phyloP scores from a whole-genome alignment of 2,888 invertebrate genomes.

The Spilarctia lutea region DNA sequence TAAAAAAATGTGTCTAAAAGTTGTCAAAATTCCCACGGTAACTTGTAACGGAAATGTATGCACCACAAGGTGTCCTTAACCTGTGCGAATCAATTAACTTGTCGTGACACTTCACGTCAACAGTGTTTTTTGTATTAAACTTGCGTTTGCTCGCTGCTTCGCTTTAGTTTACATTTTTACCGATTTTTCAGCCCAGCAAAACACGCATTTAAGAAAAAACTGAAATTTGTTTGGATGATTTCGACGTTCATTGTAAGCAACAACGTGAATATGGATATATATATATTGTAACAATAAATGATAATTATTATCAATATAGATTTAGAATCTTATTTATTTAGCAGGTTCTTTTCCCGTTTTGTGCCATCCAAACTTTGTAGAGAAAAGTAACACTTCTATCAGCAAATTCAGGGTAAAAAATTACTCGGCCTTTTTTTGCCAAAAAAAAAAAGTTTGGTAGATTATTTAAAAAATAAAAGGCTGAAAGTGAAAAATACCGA shows the following conservation, averaged over 20 bases:
- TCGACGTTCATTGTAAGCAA: no score
- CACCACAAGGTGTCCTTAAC: constrained; percentile 24
- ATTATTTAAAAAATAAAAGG: neutral
- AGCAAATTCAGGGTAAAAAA: no score
- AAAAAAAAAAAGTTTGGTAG: neutral
- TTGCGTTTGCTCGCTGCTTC: neutral
- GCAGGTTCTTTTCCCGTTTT: no score
- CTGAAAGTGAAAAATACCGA: neutral
- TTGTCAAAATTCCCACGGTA: constrained; percentile 17
- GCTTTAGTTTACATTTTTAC: neutral
- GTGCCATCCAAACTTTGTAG: no score
- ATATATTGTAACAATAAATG: no score
- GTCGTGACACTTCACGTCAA: constrained; percentile 14
- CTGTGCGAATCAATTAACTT: constrained; percentile 23
- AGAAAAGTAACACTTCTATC: no score
- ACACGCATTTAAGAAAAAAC: no score
- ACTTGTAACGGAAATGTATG: constrained; percentile 20
- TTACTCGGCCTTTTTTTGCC: no score
- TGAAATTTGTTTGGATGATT: no score
- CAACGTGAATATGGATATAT: no score
- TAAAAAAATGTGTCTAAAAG: neutral
- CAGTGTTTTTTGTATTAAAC: constrained; percentile 16
- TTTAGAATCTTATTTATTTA: no score
- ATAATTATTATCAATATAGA: no score
- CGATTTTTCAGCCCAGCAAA: neutral